Conservation (phyloP, 2,113 vertebrate species). For the Morone saxatilis region DNA sequence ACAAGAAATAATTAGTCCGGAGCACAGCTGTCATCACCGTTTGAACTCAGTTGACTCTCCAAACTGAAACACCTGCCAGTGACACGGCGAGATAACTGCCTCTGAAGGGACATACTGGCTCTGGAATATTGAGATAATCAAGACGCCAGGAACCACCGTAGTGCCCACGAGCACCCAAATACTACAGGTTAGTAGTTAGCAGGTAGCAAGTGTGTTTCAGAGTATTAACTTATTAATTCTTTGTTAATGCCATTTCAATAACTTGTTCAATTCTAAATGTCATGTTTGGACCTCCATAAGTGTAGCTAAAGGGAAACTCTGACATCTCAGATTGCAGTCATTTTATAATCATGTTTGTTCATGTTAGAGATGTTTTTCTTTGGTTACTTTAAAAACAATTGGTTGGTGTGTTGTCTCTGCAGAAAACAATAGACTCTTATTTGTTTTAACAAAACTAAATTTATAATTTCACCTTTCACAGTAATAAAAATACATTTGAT, state of each 20-base stretch:
- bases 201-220: not conserved
- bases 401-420: not conserved
- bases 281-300: slow-evolving; percentile 18
- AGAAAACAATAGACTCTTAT: not conserved
- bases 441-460: not conserved
- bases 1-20: slow-evolving; percentile 68
- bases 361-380: not conserved
- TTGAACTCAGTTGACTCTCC: slow-evolving; percentile 62
- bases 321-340: slow-evolving; percentile 10
- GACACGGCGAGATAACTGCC: slow-evolving; percentile 41
- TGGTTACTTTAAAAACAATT: not conserved
- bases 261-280: slow-evolving; percentile 40
- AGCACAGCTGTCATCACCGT: slow-evolving; percentile 59
- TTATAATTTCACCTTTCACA: no score
- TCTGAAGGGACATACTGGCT: slow-evolving; percentile 26
- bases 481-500: no score
- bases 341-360: slow-evolving; percentile 2
- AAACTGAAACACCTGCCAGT: slow-evolving; percentile 61
- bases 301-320: not conserved
- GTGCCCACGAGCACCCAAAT: slow-evolving; percentile 14
- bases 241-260: slow-evolving; percentile 9
- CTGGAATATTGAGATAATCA: slow-evolving; percentile 32
- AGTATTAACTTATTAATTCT: not conserved
- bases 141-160: not conserved
- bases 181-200: not conserved